Conservation (phyloP, 1,140 invertebrate genomes). For the Dryas iulia region DNA sequence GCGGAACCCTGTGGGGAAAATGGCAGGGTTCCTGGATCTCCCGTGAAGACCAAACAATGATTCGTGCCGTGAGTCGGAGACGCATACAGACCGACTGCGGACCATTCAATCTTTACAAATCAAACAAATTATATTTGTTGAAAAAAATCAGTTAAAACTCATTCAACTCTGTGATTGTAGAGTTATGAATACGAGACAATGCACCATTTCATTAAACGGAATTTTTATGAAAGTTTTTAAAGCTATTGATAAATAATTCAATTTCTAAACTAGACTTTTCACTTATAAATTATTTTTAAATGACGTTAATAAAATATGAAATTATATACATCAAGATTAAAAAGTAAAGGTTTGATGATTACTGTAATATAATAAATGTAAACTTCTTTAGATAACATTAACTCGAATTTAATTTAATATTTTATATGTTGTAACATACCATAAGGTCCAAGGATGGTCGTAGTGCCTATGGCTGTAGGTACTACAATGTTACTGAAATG, state of each 20-base stretch:
- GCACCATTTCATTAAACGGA: background rate
- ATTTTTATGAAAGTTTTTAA: background rate
- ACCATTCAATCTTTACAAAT: slow-evolving; percentile 74
- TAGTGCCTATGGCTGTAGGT: too few species aligned
- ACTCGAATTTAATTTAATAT: too few species aligned
- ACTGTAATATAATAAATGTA: too few species aligned
- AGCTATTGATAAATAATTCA: background rate
- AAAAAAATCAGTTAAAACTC: slow-evolving; percentile 52
- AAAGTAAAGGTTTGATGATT: too few species aligned
- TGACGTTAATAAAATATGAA: too few species aligned
- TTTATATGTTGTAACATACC: too few species aligned
- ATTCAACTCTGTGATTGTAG: slow-evolving; percentile 38
- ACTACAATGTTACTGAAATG: too few species aligned
- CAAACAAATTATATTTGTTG: slow-evolving; percentile 76
- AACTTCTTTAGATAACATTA: too few species aligned
- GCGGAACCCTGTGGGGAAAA: slow-evolving; percentile 70
- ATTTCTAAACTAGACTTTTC: too few species aligned
- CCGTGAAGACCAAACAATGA: slow-evolving; percentile 70
- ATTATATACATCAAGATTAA: too few species aligned
- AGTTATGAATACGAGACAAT: slow-evolving; percentile 28
- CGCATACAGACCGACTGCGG: slow-evolving; percentile 54
- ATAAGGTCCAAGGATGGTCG: too few species aligned
- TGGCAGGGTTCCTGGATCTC: slow-evolving; percentile 67
- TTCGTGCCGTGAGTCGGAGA: slow-evolving; percentile 45
- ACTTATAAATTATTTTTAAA: too few species aligned